These are phyloP conservation scores for Batillaria attramentaria DNA, from an alignment of 1,140 invertebrate species.

Conservation along the genomic window DNA sequence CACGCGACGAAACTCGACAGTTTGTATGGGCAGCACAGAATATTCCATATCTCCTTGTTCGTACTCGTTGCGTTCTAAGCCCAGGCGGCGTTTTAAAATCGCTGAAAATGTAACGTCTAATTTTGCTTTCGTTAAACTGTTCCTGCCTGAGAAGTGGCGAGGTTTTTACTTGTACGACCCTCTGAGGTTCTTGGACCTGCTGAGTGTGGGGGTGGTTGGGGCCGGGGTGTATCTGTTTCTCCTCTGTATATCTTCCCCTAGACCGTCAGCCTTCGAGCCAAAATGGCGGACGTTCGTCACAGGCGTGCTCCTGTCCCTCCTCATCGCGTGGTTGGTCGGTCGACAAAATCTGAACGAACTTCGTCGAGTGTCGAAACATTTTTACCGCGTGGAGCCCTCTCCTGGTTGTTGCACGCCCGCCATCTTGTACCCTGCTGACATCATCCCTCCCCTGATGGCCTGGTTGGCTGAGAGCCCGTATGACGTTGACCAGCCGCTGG, in stretches of 20 bases:
- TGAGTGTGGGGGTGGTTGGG: not conserved
- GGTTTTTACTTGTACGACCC: not conserved
- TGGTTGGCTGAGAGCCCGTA: slow-evolving; percentile 17
- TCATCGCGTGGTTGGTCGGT: slow-evolving; percentile 28
- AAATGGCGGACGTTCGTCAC: not conserved
- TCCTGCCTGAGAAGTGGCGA: not conserved
- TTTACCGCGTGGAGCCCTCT: slow-evolving; percentile 34
- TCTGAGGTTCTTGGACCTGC: not conserved
- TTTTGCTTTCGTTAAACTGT: too few relatives aligned
- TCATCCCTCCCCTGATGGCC: slow-evolving; percentile 28
- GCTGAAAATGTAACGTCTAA: not conserved
- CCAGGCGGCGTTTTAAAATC: not conserved
- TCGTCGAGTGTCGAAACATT: slow-evolving; percentile 36
- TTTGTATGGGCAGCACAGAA: not conserved
- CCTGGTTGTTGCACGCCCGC: slow-evolving; percentile 49
- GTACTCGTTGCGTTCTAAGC: not conserved
- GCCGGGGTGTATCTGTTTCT: not conserved
- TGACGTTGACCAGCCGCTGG: slow-evolving; percentile 20
- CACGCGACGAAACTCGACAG: not conserved
- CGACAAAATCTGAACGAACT: slow-evolving; percentile 46
- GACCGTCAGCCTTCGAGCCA: not conserved
- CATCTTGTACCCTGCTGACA: slow-evolving; percentile 41
- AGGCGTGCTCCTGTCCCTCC: slow-evolving; percentile 21
- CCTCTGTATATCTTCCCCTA: not conserved
- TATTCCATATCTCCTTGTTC: slow-evolving; percentile 9